These are phyloP conservation scores for Heterocephalus glaber DNA, from an alignment of 2,113 vertebrate species.

Conservation along the genomic window DNA sequence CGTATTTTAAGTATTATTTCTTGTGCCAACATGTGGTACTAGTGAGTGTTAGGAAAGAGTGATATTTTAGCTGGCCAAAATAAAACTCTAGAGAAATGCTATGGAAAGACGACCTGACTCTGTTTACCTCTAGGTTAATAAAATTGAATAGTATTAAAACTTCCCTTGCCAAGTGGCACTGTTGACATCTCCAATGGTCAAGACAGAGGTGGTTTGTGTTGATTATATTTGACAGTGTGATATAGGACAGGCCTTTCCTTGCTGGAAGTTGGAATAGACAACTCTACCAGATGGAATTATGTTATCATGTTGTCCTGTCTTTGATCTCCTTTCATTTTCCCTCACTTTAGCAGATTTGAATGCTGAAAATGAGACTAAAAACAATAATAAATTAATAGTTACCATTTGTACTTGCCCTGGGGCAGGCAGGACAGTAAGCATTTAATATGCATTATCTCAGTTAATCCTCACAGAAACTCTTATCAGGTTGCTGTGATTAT, in stretches of 20 bases:
- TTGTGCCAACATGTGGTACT: background rate
- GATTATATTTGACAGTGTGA: background rate
- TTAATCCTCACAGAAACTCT: background rate
- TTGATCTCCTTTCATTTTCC: background rate
- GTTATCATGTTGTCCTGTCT: background rate
- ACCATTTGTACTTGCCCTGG: background rate
- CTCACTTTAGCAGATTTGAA: background rate
- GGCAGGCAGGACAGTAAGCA: background rate
- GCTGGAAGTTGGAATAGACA: background rate
- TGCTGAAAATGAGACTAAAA: background rate
- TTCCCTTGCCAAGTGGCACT: background rate
- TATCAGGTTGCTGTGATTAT: background rate
- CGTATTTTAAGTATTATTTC: background rate
- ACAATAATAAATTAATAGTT: background rate
- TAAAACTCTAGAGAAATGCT: background rate
- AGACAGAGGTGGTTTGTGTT: accelerated
- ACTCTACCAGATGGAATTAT: background rate
- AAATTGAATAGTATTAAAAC: background rate
- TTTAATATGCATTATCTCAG: background rate
- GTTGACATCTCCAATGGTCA: background rate
- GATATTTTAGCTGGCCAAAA: background rate
- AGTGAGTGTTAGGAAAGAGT: background rate
- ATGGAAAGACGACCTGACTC: too few species aligned
- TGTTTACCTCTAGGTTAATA: background rate
- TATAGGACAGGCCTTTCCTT: background rate